Conservation (phyloP, 2,113 vertebrate species). For the Oncorhynchus kisutch region DNA sequence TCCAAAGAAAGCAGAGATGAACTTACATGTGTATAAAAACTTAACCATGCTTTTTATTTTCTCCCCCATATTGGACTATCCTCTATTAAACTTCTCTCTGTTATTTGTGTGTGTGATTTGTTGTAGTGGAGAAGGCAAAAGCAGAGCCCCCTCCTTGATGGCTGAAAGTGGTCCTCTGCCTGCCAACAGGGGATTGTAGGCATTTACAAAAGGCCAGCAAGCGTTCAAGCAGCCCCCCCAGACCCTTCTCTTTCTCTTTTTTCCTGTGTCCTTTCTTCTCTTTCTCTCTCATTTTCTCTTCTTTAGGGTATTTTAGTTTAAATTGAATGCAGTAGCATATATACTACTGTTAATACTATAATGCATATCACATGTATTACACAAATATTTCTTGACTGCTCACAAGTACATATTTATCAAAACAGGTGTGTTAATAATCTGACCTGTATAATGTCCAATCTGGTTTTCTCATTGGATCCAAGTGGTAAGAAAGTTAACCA, state of each 20-base stretch:
- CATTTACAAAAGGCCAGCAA: slow-evolving; percentile 95
- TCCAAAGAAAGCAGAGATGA: slow-evolving; percentile 34
- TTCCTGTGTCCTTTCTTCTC: slow-evolving; percentile 49
- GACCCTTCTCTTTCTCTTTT: slow-evolving; percentile 36
- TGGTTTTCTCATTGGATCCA: background rate
- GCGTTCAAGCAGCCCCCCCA: slow-evolving; percentile 74
- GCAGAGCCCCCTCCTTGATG: slow-evolving; percentile 98
- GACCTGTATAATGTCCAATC: background rate
- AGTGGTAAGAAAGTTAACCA: background rate
- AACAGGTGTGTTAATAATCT: background rate
- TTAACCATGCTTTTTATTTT: slow-evolving; percentile 74
- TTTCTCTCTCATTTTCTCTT: slow-evolving; percentile 45
- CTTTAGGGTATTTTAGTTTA: background rate
- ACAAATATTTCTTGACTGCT: too few relatives aligned
- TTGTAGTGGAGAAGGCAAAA: slow-evolving; percentile 99
- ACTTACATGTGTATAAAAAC: slow-evolving; percentile 38
- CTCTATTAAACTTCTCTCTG: slow-evolving; percentile 97
- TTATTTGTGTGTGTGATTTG: slow-evolving; percentile 98
- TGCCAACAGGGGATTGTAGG: slow-evolving; percentile 99
- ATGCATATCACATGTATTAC: background rate
- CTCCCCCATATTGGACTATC: slow-evolving; percentile 73
- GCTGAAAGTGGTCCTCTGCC: slow-evolving; percentile 99
- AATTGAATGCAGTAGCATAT: background rate
- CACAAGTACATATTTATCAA: background rate
- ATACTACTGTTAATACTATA: background rate